Conservation (phyloP, 2,113 vertebrate genomes). For the Patagioenas fasciata region DNA sequence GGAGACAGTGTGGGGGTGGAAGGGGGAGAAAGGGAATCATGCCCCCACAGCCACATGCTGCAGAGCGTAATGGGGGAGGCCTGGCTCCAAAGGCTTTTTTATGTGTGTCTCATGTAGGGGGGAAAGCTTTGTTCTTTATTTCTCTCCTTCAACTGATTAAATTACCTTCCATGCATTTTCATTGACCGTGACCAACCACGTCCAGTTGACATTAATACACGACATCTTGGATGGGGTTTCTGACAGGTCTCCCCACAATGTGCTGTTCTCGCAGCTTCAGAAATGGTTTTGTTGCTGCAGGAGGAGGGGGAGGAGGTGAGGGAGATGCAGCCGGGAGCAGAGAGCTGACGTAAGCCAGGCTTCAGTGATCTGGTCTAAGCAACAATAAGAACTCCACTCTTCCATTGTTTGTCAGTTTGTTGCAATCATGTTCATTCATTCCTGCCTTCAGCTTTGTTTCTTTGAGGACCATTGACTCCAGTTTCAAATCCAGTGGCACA, state of each 20-base stretch:
- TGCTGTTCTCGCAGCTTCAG: background rate
- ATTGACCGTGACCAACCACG: background rate
- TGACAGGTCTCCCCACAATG: background rate
- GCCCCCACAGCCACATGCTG: fast-evolving
- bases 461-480: background rate
- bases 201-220: background rate
- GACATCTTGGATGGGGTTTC: background rate
- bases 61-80: background rate
- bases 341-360: background rate
- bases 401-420: background rate
- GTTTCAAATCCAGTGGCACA: background rate
- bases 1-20: background rate
- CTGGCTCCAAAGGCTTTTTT: background rate
- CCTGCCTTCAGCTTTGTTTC: background rate
- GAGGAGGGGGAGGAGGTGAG: background rate
- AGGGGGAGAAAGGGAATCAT: background rate
- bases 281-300: background rate
- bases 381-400: background rate
- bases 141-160: background rate
- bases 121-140: background rate
- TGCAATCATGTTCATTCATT: constrained; percentile 19
- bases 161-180: background rate
- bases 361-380: background rate
- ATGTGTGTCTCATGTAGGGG: background rate
- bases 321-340: fast-evolving